Percentiles rank a stretch among this genome's conserved stretches.
These are phyloP conservation scores for Stictonetta naevosa DNA, from an alignment of 2,113 vertebrate genomes.

Conservation along the genomic window DNA sequence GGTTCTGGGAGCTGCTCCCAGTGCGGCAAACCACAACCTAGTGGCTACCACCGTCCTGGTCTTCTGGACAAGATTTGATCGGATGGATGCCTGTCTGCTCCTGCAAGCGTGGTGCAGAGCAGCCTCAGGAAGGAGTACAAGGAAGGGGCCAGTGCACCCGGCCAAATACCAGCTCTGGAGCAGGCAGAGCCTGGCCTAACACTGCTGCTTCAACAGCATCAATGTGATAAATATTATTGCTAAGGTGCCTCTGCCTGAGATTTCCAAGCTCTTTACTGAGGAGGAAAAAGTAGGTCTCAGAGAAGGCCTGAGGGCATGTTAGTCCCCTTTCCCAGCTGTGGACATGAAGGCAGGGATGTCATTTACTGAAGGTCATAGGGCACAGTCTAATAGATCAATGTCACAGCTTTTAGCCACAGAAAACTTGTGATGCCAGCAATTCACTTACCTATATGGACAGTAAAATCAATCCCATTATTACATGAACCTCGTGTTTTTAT, in stretches of 20 bases:
- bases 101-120: rapidly evolving
- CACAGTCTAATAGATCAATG: conserved; percentile 51
- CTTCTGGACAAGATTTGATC: not conserved
- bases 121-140: not conserved
- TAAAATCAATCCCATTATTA: conserved; percentile 59
- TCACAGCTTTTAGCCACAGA: conserved; percentile 61
- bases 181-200: not conserved
- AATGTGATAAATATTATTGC: not conserved
- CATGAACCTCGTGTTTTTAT: conserved; percentile 49
- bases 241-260: not conserved
- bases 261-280: not conserved
- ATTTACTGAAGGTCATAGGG: conserved; percentile 43
- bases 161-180: not conserved
- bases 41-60: not conserved
- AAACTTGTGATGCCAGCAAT: conserved; percentile 61
- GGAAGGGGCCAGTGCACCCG: not conserved
- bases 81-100: not conserved
- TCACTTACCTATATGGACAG: conserved; percentile 65
- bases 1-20: not conserved
- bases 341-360: conserved; percentile 12
- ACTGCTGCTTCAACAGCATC: not conserved
- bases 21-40: not conserved
- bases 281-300: conserved; percentile 1
- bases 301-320: conserved; percentile 3
- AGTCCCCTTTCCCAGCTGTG: not conserved